Evolutionary conservation across 2,113 vertebrate species (phyloP), one percentile per base, ranked within the genome.

Genomic region (Tachysurus fulvidraco): DNA sequence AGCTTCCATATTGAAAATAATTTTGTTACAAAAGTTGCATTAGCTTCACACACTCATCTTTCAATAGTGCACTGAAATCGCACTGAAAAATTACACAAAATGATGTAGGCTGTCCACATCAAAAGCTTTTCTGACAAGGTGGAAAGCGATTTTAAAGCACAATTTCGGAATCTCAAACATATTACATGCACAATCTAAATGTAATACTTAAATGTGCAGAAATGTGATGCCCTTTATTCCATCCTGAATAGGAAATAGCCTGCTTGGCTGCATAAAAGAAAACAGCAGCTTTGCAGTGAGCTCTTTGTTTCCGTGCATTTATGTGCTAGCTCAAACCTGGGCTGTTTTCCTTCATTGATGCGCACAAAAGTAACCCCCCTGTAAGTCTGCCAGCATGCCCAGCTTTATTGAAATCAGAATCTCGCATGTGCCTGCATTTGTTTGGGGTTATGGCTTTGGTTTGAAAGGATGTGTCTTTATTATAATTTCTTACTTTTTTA

Each of bases 261-360:
- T 81, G 41, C 23, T 81, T 82, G 46, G 65, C 80, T 82, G 44
- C 67, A 83, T 83, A 60, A 87, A 82, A 74, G 67, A 83, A 83
- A 87, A 83, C 69, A 83, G 81, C 84, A 85, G 69, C 84, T 83
- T 83, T 85, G 73, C 87, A 71, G 59, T 67, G 69, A 83, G 69
- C 87, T 65, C 67, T 77, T 59, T 82, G 86, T 87, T 69, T 83
- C 89, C 87, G 77, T 92, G 93, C 93, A 95, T 95, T 91, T 90
- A 92, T 93, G 93, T 94, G 86, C 90, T 90, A 92, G 94, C 93
- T 95, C 93, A 94, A 92, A 91, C 90, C 87, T 85, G 85, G 85
- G 84, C 91, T 52, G 25, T 90, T 85, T 90, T 91, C 88, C 89
- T 90, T 91, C 86, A 89, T 65, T 90, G 84, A 90, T 86, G 89